Evolutionary conservation across 92 coral and sea anemone species (phyloP).

Genomic region (Parazoanthus swiftii): DNA sequence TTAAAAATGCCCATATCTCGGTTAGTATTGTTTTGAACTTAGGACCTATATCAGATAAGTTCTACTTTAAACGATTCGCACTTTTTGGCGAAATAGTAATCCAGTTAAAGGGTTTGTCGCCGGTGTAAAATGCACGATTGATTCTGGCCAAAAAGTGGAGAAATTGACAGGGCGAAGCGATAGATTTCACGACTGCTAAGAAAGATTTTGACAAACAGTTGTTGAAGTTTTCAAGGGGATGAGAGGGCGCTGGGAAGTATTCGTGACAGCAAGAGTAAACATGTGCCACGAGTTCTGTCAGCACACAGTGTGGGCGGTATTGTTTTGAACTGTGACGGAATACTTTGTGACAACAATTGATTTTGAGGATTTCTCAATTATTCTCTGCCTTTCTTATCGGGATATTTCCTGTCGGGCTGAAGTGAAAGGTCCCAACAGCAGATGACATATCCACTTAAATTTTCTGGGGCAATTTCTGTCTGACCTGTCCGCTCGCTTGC

Average conservation of each 20-base stretch:
- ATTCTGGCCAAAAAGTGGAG: not conserved
- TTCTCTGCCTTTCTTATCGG: constrained; percentile 7
- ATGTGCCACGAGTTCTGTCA: constrained; percentile 13
- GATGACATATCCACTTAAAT: not conserved
- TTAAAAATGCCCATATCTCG: constrained; percentile 15
- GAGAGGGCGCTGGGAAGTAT: not conserved
- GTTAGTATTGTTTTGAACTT: not conserved
- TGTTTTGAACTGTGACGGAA: constrained; percentile 30
- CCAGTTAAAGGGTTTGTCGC: not conserved
- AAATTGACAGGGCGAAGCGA: not conserved
- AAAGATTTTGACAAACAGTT: not conserved
- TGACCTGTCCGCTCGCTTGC: not conserved
- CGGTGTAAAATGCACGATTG: not conserved
- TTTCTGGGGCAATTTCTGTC: not conserved
- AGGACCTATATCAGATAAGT: not conserved
- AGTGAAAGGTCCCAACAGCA: constrained; percentile 13
- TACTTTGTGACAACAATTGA: constrained; percentile 27
- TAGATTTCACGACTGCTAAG: not conserved
- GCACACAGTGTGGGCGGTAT: constrained; percentile 30
- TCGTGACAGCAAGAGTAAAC: constrained; percentile 25
- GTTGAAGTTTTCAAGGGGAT: not conserved
- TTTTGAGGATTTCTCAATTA: constrained; percentile 39
- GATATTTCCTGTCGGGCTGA: constrained; percentile 34
- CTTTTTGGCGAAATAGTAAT: not conserved
- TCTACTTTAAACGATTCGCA: not conserved